Percentiles rank a stretch among this genome's conserved stretches.
Evolutionary conservation across 2,888 invertebrate genomes (phyloP).

Genomic region (Operophtera brumata): DNA sequence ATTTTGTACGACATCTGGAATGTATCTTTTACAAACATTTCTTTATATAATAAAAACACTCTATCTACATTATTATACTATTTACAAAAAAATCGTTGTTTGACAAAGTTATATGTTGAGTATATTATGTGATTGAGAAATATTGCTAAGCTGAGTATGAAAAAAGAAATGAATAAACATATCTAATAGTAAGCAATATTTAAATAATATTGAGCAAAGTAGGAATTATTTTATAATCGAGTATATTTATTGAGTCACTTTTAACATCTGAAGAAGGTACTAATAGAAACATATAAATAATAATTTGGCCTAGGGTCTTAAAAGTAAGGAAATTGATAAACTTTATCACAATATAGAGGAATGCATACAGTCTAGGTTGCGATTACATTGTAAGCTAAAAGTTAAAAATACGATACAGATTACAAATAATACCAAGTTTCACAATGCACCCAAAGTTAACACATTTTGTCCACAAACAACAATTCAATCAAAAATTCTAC

Average conservation of each 20-base stretch:
- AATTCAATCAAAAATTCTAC: slow-evolving; percentile 67
- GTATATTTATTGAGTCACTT: slow-evolving; percentile 28
- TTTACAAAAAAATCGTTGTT: slow-evolving; percentile 51
- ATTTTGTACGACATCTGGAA: slow-evolving; percentile 75
- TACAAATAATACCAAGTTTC: slow-evolving; percentile 40
- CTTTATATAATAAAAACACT: slow-evolving; percentile 53
- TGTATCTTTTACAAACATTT: slow-evolving; percentile 62
- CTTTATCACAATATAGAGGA: slow-evolving; percentile 27
- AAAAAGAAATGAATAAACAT: slow-evolving; percentile 37
- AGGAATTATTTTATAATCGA: slow-evolving; percentile 43
- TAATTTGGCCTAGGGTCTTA: slow-evolving; percentile 13
- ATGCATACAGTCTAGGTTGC: slow-evolving; percentile 39
- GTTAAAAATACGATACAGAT: slow-evolving; percentile 38
- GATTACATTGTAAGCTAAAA: slow-evolving; percentile 43
- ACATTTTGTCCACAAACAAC: slow-evolving; percentile 61
- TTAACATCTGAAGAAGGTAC: slow-evolving; percentile 1
- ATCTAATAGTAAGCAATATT: slow-evolving; percentile 30
- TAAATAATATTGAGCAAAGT: slow-evolving; percentile 48
- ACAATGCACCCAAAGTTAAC: slow-evolving; percentile 67
- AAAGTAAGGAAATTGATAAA: slow-evolving; percentile 18
- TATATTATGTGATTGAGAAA: slow-evolving; percentile 55
- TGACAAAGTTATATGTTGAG: slow-evolving; percentile 58
- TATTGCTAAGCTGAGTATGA: slow-evolving; percentile 61
- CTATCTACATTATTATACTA: slow-evolving; percentile 50
- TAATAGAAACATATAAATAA: slow-evolving; percentile 5